A percentile compares a stretch with the other conserved stretches of the same genome.
These are phyloP conservation scores for Heteropelma amictum DNA, from an alignment of 2,888 invertebrate genomes.

Conservation along the genomic window DNA sequence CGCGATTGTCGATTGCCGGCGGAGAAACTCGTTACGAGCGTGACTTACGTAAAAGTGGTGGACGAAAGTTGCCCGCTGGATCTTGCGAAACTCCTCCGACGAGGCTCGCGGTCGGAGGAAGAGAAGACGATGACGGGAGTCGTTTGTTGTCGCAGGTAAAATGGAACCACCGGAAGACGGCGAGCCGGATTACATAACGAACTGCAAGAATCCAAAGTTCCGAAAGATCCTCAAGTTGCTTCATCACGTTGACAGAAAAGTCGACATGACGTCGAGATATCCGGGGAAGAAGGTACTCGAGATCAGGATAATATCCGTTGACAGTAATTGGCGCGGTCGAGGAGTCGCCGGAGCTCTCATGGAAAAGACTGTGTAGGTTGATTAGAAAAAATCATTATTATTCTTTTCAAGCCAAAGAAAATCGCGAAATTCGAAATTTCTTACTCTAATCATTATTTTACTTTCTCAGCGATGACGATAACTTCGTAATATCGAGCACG, in stretches of 20 bases:
- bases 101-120: background rate
- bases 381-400: background rate
- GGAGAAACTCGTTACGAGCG: too few relatives aligned
- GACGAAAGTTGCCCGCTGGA: too few relatives aligned
- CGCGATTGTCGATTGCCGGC: too few relatives aligned
- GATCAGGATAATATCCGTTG: constrained; percentile 84
- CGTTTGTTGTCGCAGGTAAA: constrained; percentile 70
- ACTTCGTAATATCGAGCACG: too few relatives aligned
- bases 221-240: constrained; percentile 83
- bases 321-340: constrained; percentile 82
- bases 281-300: constrained; percentile 81
- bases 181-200: constrained; percentile 76
- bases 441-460: background rate
- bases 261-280: constrained; percentile 81
- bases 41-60: too few relatives aligned
- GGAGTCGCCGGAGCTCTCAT: constrained; percentile 84
- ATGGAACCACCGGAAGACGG: constrained; percentile 77
- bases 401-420: too few relatives aligned
- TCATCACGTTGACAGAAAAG: constrained; percentile 80
- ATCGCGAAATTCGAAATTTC: background rate
- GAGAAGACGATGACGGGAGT: background rate
- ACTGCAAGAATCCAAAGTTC: constrained; percentile 82
- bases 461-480: too few relatives aligned
- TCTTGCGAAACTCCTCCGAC: background rate
- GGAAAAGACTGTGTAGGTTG: constrained; percentile 82